Conservation (phyloP, 2,888 invertebrate species). For the Papilio demoleus region DNA sequence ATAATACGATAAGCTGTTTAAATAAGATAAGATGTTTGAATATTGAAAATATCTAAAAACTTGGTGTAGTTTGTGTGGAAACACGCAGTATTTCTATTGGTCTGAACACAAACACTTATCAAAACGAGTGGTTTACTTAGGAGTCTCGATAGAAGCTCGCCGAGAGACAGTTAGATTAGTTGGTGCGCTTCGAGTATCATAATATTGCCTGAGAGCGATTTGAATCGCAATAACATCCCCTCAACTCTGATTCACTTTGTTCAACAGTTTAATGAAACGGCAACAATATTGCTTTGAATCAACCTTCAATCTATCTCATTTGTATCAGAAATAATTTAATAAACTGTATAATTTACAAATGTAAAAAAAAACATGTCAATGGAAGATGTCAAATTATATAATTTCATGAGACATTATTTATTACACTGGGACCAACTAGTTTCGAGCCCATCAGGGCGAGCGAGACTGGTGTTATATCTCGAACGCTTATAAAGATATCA, state of each 20-base stretch:
- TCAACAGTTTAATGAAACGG: constrained; percentile 31
- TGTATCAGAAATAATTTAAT: not conserved
- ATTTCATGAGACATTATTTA: too few relatives aligned
- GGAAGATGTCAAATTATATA: too few relatives aligned
- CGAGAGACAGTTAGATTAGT: constrained; percentile 67
- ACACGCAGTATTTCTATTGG: constrained; percentile 62
- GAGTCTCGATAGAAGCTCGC: constrained; percentile 59
- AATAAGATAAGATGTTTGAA: too few relatives aligned
- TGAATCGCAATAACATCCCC: constrained; percentile 36
- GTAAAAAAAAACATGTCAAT: not conserved
- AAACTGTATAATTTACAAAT: not conserved
- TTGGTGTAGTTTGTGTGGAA: constrained; percentile 61
- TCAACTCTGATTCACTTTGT: constrained; percentile 30
- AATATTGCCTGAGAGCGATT: constrained; percentile 40
- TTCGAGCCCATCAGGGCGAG: too few relatives aligned
- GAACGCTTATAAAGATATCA: too few relatives aligned
- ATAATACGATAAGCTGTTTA: too few relatives aligned
- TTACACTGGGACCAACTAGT: too few relatives aligned
- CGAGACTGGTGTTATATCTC: too few relatives aligned
- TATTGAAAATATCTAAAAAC: constrained; percentile 10
- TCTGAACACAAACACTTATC: constrained; percentile 62
- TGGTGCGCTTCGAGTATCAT: constrained; percentile 40
- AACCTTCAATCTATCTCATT: constrained; percentile 30
- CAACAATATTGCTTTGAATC: constrained; percentile 26
- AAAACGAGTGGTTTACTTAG: constrained; percentile 72